Conservation (phyloP, 2,888 invertebrate species). For the Machimus rusticus region DNA sequence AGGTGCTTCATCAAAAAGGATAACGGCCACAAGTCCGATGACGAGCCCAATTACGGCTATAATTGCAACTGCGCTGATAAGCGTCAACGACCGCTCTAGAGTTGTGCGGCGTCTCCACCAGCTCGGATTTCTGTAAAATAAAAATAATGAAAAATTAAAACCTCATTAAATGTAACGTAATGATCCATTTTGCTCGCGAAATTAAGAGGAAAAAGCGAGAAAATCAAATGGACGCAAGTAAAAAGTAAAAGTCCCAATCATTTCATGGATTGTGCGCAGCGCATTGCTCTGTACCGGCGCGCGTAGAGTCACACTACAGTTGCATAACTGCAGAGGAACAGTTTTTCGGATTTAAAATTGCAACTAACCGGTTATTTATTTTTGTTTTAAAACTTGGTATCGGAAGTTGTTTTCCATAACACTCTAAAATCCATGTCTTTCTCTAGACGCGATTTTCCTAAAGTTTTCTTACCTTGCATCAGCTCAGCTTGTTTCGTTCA, state of each 20-base stretch:
- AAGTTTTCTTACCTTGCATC: not conserved
- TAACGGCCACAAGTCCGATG: constrained; percentile 68
- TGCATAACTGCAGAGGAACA: not conserved
- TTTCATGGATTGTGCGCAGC: not conserved
- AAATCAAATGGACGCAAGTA: not conserved
- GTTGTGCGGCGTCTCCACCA: constrained; percentile 82
- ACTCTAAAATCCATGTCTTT: not conserved
- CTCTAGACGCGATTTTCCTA: not conserved
- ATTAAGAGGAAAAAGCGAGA: not conserved
- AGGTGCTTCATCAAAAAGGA: constrained; percentile 56
- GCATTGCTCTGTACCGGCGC: not conserved
- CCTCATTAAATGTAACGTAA: not conserved
- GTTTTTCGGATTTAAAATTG: not conserved
- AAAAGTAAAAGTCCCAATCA: constrained; percentile 5
- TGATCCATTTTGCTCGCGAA: not conserved
- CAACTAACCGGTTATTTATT: not conserved
- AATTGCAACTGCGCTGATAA: constrained; percentile 67
- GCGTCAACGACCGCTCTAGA: constrained; percentile 74
- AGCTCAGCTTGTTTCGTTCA: not conserved
- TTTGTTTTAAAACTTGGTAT: not conserved
- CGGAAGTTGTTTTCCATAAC: not conserved
- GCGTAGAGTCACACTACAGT: not conserved
- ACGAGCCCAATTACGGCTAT: constrained; percentile 70
- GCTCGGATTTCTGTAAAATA: constrained; percentile 74
- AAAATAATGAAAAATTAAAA: constrained; percentile 3